phyloP scores from a whole-genome alignment of 2,797 vertebrate species.

The Coranthus polyacanthus region DNA sequence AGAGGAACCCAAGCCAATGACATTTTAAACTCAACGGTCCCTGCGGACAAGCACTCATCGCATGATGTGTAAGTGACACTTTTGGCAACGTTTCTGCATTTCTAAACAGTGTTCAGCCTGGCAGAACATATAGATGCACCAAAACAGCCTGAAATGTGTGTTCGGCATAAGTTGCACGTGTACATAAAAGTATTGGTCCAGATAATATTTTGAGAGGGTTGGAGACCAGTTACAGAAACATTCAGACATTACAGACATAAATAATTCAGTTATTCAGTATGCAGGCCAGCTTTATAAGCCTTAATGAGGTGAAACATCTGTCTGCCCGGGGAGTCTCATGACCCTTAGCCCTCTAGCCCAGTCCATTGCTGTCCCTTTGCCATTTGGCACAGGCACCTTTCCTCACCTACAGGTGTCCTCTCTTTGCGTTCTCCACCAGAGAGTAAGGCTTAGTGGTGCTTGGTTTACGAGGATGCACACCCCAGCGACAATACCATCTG shows the following conservation, averaged over 20 bases:
- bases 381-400: conserved; percentile 37
- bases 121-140: conserved; percentile 31
- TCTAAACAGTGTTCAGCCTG: conserved; percentile 48
- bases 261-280: conserved; percentile 64
- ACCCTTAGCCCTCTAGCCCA: conserved; percentile 31
- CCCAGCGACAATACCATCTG: conserved; percentile 80
- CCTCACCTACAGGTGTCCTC: conserved; percentile 52
- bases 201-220: conserved; percentile 4
- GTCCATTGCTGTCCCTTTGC: conserved; percentile 3
- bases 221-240: conserved; percentile 30
- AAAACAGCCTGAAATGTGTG: neutral
- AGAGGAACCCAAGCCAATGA: conserved; percentile 74
- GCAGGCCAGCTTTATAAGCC: conserved; percentile 45
- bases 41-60: conserved; percentile 69
- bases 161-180: conserved; percentile 3
- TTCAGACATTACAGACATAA: conserved; percentile 40
- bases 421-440: conserved; percentile 51
- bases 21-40: conserved; percentile 75
- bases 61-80: conserved; percentile 69
- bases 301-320: conserved; percentile 76
- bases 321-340: conserved; percentile 55
- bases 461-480: conserved; percentile 54
- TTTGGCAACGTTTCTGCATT: conserved; percentile 48
- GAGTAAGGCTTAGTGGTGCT: conserved; percentile 59
- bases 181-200: neutral